Conservation (phyloP, 1,140 invertebrate species). For the Lycorma delicatula region DNA sequence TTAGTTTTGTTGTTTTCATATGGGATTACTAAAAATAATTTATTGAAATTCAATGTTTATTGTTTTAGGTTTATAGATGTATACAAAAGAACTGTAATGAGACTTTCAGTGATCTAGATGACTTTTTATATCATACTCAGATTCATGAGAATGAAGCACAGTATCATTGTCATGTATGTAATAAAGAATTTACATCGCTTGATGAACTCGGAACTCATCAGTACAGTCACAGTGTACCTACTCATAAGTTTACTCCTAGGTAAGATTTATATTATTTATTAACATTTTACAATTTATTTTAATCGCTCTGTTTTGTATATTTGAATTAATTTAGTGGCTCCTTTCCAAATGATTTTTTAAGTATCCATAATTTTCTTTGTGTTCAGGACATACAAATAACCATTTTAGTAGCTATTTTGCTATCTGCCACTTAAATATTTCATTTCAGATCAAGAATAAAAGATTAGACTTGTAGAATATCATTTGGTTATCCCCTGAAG, state of each 20-base stretch:
- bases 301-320: not conserved
- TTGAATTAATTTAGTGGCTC: not conserved
- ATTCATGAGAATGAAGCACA: slow-evolving; percentile 43
- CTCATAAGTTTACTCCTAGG: not conserved
- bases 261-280: not conserved
- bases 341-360: not conserved
- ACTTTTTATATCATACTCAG: slow-evolving; percentile 54
- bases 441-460: too few species aligned
- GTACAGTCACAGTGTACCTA: slow-evolving; percentile 39
- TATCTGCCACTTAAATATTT: too few species aligned
- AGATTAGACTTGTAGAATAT: too few species aligned
- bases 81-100: slow-evolving; percentile 50
- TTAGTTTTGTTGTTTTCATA: too few species aligned
- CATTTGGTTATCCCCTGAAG: too few species aligned
- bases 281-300: not conserved
- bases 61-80: slow-evolving; percentile 55
- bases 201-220: slow-evolving; percentile 49
- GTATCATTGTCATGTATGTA: slow-evolving; percentile 50
- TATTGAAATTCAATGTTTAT: slow-evolving; percentile 36
- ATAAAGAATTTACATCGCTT: slow-evolving; percentile 43
- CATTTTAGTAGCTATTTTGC: too few species aligned
- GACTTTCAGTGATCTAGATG: slow-evolving; percentile 52
- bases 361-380: not conserved
- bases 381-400: too few species aligned
- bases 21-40: too few species aligned